Base-by-base conservation (phyloP, 2,797 vertebrate genomes). In the Artibeus lituratus region DNA sequence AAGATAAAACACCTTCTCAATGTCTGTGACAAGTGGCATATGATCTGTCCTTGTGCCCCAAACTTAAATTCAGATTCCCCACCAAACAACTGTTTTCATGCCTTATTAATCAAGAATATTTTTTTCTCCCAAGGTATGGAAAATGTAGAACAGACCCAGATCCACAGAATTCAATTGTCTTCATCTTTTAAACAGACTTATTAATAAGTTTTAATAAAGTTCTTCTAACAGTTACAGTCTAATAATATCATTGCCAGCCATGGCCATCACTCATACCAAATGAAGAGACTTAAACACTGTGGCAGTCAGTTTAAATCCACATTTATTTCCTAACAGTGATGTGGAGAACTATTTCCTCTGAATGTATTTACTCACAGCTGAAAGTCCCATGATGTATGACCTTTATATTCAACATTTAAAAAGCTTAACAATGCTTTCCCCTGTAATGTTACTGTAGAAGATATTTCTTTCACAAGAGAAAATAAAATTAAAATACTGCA, bases 391-490 rank as follows among this genome's bases (percentile, higher is more conserved):
- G 86, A 59, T 94, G 72, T 72, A 7, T 94, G 96, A 96, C 96
- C 96, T 98, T 98, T 98, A 86, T 39, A 95, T 21, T 95, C 77
- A 95, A 77, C 84, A 82, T 97, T 97, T 97, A 87, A 88, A 97
- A 97, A 77, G 92, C 92, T 96, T 90, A 80, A 92, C 85, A 96
- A 93, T 93, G 91, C 87, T 92, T 93, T 94, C 47, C 51, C 47
- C 1, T 1, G 22, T 62, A 47, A 96, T 90, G 69, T 95, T 76
- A 80, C 39, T 72, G 62, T 24, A 37, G 69, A 39, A 91, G 80
- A 84, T 86, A 82, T 96, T 96, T 93, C 73, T 96, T 96, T 97
- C 91, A 95, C 96, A 85, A 73, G 96, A 92, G 92, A 96, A 82
- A 93, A 96, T 85, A 82, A 95, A 94, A 97, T 96, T 93, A 95